A percentile compares a stretch with the other conserved stretches of the same genome.
Evolutionary conservation across 2,888 invertebrate species (phyloP).

Genomic region (Rhopalosiphum nymphaeae): DNA sequence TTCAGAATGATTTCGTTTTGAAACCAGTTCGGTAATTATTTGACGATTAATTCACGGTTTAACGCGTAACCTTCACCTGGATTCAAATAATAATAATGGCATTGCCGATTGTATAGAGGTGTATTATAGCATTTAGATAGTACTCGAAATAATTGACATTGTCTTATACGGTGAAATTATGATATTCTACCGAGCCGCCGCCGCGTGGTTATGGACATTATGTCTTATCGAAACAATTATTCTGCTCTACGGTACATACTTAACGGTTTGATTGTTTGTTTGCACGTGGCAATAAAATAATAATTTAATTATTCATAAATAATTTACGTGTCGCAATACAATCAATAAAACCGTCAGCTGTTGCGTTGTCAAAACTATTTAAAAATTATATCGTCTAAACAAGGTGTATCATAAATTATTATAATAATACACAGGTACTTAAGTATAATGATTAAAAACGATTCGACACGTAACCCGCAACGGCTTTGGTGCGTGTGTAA

Average conservation of each 20-base stretch:
- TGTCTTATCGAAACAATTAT: neutral
- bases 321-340: conserved; percentile 1
- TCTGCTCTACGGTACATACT: neutral
- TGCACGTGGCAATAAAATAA: neutral
- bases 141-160: conserved; percentile 34
- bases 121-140: neutral
- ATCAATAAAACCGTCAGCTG: neutral
- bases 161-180: conserved; percentile 31
- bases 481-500: neutral
- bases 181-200: neutral
- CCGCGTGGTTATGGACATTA: neutral
- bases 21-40: conserved; percentile 43
- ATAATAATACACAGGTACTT: neutral
- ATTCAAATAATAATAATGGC: conserved; percentile 31
- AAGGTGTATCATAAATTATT: neutral
- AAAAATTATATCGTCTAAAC: conserved; percentile 2
- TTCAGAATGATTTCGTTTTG: conserved; percentile 10
- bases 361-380: neutral
- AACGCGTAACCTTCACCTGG: conserved; percentile 49
- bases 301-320: conserved; percentile 30
- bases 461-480: conserved; percentile 2
- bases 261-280: conserved; percentile 25
- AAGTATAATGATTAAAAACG: neutral
- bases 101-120: neutral
- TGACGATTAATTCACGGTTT: conserved; percentile 7